phyloP scores from a whole-genome alignment of 2,113 vertebrate genomes.

The Galemys pyrenaicus region DNA sequence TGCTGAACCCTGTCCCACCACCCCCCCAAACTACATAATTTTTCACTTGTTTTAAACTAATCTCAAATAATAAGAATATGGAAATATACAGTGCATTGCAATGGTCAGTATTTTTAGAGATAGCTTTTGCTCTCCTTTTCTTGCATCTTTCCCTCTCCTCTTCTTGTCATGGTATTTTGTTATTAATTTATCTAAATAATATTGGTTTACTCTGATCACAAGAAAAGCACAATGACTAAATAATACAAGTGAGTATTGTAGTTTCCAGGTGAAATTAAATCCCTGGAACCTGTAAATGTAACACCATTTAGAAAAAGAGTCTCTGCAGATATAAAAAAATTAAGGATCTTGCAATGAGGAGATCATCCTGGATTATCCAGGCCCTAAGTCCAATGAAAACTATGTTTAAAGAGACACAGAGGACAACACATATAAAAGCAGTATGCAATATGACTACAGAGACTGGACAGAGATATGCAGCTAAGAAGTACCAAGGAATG shows the following conservation, averaged over 20 bases:
- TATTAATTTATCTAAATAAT: background rate
- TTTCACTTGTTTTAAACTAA: background rate
- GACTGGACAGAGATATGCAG: background rate
- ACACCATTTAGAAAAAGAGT: background rate
- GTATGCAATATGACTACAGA: background rate
- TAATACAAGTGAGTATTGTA: background rate
- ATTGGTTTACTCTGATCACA: background rate
- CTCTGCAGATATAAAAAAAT: background rate
- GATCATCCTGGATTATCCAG: background rate
- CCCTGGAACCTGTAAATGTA: background rate
- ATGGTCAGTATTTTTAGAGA: background rate
- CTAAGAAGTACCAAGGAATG: background rate
- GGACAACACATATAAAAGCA: background rate
- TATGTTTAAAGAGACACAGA: background rate
- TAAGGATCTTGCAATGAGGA: background rate
- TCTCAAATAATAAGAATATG: constrained; percentile 15
- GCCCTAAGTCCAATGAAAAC: background rate
- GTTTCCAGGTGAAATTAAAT: background rate
- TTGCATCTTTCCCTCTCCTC: background rate
- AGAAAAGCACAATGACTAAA: background rate
- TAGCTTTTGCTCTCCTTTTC: background rate
- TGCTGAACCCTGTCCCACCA: background rate
- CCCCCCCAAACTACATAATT: background rate
- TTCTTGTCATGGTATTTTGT: constrained; percentile 21
- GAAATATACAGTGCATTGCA: background rate